These are phyloP conservation scores for Addax nasomaculatus DNA, from an alignment of 2,113 vertebrate genomes.

Conservation along the genomic window DNA sequence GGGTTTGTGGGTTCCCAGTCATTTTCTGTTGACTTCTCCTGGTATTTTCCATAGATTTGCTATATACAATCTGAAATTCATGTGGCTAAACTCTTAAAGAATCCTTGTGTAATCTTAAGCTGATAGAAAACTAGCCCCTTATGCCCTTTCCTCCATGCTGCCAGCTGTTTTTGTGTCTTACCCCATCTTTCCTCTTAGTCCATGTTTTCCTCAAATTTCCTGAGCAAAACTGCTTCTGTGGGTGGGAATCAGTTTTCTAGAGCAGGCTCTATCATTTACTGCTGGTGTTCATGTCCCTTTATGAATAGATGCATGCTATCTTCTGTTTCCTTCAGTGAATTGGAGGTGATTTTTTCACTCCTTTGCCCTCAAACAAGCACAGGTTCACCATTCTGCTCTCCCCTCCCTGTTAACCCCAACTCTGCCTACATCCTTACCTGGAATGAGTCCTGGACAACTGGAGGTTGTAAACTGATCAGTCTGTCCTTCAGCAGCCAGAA, in stretches of 20 bases:
- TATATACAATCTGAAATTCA: background rate
- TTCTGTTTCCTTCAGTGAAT: background rate
- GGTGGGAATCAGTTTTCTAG: background rate
- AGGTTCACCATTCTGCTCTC: background rate
- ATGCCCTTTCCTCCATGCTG: background rate
- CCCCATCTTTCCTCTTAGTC: background rate
- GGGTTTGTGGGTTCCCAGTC: background rate
- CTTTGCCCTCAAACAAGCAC: background rate
- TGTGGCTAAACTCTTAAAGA: background rate
- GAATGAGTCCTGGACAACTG: background rate
- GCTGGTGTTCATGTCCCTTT: background rate
- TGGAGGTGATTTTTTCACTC: background rate
- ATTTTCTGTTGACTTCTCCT: background rate
- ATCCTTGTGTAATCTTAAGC: background rate
- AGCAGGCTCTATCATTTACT: background rate
- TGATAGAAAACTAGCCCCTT: background rate
- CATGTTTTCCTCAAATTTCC: background rate
- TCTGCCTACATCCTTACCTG: background rate
- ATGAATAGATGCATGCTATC: background rate
- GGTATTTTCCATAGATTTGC: background rate
- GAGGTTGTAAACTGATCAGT: background rate
- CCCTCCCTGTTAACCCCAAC: background rate
- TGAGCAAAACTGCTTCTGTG: background rate
- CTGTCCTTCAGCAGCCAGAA: background rate
- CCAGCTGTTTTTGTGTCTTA: background rate